Base-by-base conservation (phyloP, 1,140 invertebrate species). In the Papilio dardanus region DNA sequence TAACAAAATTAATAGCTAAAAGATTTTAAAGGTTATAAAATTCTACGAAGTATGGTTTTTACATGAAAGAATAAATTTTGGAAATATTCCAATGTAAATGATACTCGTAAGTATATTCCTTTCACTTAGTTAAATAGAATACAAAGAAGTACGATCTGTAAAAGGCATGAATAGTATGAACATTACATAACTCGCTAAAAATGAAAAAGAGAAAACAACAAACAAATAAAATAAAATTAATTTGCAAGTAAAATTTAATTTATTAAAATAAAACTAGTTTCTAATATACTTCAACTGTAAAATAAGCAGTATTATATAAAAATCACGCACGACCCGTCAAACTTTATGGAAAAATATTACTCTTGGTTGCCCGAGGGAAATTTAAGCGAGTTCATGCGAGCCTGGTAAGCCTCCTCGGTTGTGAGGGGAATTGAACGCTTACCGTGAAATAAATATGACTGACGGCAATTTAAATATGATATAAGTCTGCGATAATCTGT, bases 291-390 rank as follows among this genome's bases (percentile, higher is more conserved):
- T 33, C n/a, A n/a, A 66, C 24, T 16, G 3, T 31, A 31, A 65
- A 65, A 31, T 66, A 6, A 67, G 30, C 30, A 19, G 30, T 35
- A 67, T 67, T 35, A 35, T 67, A 33, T 67, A 35, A 21, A 40
- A 40, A 69, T 69, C 67, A 69, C 67, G 67, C 33, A 40, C 19
- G 31, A 35, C 19, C n/a, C 33, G 67, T 69, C 67, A 24, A 40
- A 69, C 19, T 35, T 40, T 37, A 69, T 69, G 67, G 67, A 69
- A 69, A 69, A 69, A 69, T 69, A 69, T 69, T 69, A 35, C 67
- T 40, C 35, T 69, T 10, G 31, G 31, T 21, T 21, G n/a, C 67
- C 35, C 67, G 31, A 35, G 67, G 67, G 67, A 69, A 69, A 69
- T 69, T 24, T 69, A 40, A 37, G 67, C 19, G 7, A 69, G 67